These are phyloP conservation scores for Lontra canadensis DNA, from an alignment of 2,113 vertebrate species.

Conservation along the genomic window DNA sequence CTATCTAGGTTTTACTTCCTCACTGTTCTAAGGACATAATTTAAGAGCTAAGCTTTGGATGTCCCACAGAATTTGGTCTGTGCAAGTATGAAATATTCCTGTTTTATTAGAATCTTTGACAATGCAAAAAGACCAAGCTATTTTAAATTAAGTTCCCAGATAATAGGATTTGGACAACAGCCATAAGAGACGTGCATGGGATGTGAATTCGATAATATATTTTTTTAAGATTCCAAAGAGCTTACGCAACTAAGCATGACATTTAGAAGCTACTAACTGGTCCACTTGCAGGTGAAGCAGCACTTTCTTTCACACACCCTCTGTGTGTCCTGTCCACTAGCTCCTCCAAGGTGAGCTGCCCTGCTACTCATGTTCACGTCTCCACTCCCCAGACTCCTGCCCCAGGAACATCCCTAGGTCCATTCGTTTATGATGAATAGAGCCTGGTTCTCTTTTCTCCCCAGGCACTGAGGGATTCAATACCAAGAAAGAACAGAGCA, in stretches of 20 bases:
- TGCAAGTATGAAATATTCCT: neutral
- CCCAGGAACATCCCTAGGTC: neutral
- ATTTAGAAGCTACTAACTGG: neutral
- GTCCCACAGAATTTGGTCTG: neutral
- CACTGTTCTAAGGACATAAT: neutral
- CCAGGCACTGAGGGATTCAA: neutral
- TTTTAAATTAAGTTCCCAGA: conserved; percentile 60
- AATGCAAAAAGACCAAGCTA: conserved; percentile 50
- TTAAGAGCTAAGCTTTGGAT: conserved; percentile 53
- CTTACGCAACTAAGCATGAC: neutral
- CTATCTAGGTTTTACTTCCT: neutral
- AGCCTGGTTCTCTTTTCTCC: neutral
- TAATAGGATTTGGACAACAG: conserved; percentile 58
- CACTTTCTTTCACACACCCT: neutral
- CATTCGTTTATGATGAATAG: neutral
- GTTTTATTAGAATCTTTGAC: conserved; percentile 56
- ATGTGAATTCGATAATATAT: conserved; percentile 22
- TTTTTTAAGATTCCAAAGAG: neutral
- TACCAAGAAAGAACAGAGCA: neutral
- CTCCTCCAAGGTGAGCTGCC: neutral
- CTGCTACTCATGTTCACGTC: neutral
- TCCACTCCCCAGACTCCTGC: neutral
- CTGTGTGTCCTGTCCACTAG: neutral
- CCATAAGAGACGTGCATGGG: neutral
- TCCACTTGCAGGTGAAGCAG: neutral